Conservation (phyloP, 2,797 vertebrate species). For the Nyctibius grandis region DNA sequence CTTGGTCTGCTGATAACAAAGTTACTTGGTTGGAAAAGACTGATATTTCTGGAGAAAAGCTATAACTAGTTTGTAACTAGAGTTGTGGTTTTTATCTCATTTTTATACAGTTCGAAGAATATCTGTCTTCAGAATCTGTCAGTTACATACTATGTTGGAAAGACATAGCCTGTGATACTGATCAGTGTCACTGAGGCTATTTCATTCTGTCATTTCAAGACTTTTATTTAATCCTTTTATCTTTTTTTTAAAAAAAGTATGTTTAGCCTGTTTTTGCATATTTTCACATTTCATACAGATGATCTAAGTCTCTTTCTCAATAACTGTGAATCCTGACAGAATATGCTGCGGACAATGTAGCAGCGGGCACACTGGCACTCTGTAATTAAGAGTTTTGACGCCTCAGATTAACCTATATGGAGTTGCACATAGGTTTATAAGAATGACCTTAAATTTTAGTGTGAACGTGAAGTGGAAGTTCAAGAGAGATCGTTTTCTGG, state of each 20-base stretch:
- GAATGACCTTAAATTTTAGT: background rate
- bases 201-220: background rate
- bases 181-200: background rate
- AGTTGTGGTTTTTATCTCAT: background rate
- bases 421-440: background rate
- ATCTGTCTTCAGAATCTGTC: background rate
- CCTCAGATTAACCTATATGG: background rate
- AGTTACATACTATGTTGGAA: background rate
- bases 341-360: background rate
- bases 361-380: background rate
- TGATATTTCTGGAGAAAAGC: background rate
- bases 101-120: background rate
- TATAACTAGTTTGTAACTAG: background rate
- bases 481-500: background rate
- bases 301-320: background rate
- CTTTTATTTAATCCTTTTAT: background rate
- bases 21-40: background rate
- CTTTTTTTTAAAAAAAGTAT: background rate
- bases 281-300: background rate
- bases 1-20: background rate
- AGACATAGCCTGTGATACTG: background rate
- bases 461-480: background rate
- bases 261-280: background rate
- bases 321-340: background rate
- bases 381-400: background rate